Percentiles rank a stretch among this genome's conserved stretches.
Evolutionary conservation across 1,140 invertebrate species (phyloP).

Genomic region (Pissodes strobi): DNA sequence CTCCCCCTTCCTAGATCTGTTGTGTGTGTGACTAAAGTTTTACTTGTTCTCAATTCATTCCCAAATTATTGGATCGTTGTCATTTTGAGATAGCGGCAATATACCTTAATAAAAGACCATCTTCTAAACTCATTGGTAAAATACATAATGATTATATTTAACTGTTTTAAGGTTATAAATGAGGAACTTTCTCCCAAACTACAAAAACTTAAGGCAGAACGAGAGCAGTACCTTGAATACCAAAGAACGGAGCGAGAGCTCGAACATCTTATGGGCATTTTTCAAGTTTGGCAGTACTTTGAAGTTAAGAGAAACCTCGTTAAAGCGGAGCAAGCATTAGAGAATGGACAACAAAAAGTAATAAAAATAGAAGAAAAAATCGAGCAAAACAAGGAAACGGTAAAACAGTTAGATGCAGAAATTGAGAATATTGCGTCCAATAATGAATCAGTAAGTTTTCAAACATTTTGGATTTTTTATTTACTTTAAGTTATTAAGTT

Average conservation of each 20-base stretch:
- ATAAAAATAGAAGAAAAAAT: conserved; percentile 62
- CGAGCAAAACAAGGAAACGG: conserved; percentile 56
- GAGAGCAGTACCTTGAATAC: conserved; percentile 84
- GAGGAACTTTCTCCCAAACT: conserved; percentile 90
- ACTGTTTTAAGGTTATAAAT: conserved; percentile 69
- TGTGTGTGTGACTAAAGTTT: too few species aligned
- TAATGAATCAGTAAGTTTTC: conserved; percentile 63
- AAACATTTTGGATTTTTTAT: too few species aligned
- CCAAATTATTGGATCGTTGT: too few species aligned
- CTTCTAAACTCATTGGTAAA: too few species aligned
- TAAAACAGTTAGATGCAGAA: conserved; percentile 60
- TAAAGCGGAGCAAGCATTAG: conserved; percentile 62
- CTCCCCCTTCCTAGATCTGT: too few species aligned
- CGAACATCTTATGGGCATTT: conserved; percentile 79
- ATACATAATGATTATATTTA: too few species aligned
- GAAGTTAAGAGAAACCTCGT: conserved; percentile 59
- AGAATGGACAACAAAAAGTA: conserved; percentile 60
- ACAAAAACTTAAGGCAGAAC: conserved; percentile 84
- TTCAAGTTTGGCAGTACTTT: conserved; percentile 76
- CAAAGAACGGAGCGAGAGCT: conserved; percentile 85
- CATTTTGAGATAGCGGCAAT: too few species aligned
- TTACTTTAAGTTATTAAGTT: too few species aligned
- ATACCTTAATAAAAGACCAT: too few species aligned
- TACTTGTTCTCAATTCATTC: too few species aligned
- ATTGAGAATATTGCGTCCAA: conserved; percentile 60